A percentile compares a stretch with the other conserved stretches of the same genome.
These are phyloP conservation scores for Lepidochitona cinerea DNA, from an alignment of 2,888 invertebrate species.

Conservation along the genomic window DNA sequence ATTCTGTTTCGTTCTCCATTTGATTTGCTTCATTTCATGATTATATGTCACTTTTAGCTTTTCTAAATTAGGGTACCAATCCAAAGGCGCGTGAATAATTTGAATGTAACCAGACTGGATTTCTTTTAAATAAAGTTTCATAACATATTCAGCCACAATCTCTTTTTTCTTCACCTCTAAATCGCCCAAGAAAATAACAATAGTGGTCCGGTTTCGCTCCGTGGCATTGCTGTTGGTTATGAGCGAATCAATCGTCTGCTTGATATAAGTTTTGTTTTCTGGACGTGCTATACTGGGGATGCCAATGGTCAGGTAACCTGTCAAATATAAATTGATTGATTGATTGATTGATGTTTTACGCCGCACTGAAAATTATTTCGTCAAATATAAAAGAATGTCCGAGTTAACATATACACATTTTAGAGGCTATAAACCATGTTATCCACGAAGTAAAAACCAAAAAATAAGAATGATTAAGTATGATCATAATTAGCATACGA, in stretches of 20 bases:
- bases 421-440: too few relatives aligned
- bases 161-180: slow-evolving; percentile 12
- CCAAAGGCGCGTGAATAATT: slow-evolving; percentile 55
- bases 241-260: slow-evolving; percentile 67
- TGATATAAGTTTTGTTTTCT: slow-evolving; percentile 60
- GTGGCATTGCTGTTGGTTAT: slow-evolving; percentile 55
- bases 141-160: background rate
- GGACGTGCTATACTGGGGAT: slow-evolving; percentile 68
- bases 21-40: slow-evolving; percentile 62
- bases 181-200: slow-evolving; percentile 70
- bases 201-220: slow-evolving; percentile 56
- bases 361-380: too few relatives aligned
- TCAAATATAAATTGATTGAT: too few relatives aligned
- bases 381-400: slow-evolving; percentile 6
- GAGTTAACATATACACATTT: too few relatives aligned
- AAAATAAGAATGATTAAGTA: background rate
- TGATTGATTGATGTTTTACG: too few relatives aligned
- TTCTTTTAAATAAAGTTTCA: background rate
- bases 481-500: background rate
- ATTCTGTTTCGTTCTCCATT: slow-evolving; percentile 71
- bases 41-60: slow-evolving; percentile 57
- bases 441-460: too few relatives aligned
- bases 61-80: slow-evolving; percentile 49
- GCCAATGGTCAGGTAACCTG: slow-evolving; percentile 69
- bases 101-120: slow-evolving; percentile 59